These are phyloP conservation scores for Chelonoidis abingdonii DNA, from an alignment of 2,113 vertebrate species.

Conservation along the genomic window DNA sequence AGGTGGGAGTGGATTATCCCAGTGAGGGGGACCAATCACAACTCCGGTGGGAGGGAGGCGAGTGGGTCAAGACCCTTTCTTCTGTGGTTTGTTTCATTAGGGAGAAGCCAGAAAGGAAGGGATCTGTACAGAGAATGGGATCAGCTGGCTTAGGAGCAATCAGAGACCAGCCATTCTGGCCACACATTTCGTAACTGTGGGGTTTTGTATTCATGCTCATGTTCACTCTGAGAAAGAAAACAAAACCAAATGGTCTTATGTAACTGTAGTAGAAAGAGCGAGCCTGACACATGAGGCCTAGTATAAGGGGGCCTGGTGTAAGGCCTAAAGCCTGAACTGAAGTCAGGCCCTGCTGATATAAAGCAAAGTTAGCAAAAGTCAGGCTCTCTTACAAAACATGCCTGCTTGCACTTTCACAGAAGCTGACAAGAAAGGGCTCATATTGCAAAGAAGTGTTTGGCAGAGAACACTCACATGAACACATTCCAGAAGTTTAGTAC, in stretches of 20 bases:
- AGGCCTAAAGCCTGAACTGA: no score
- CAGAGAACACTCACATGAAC: no score
- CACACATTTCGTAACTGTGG: not conserved
- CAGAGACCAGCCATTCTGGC: not conserved
- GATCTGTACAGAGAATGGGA: not conserved
- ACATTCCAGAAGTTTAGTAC: no score
- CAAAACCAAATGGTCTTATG: not conserved
- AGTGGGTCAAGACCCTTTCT: fast-evolving
- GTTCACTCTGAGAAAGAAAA: not conserved
- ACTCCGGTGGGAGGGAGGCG: not conserved
- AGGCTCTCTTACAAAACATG: no score
- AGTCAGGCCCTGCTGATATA: no score
- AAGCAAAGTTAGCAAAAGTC: no score
- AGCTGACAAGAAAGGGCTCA: no score
- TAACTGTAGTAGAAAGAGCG: not conserved
- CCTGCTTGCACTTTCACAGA: no score
- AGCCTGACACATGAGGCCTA: no score
- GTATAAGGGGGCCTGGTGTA: no score
- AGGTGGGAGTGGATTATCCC: not conserved
- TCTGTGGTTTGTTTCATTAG: not conserved
- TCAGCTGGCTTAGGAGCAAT: fast-evolving
- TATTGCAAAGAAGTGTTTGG: no score
- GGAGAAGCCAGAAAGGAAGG: not conserved
- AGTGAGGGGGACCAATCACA: not conserved
- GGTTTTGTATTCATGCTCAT: not conserved